These are phyloP conservation scores for Paradisaea rubra DNA, from an alignment of 2,113 vertebrate genomes.

Conservation along the genomic window DNA sequence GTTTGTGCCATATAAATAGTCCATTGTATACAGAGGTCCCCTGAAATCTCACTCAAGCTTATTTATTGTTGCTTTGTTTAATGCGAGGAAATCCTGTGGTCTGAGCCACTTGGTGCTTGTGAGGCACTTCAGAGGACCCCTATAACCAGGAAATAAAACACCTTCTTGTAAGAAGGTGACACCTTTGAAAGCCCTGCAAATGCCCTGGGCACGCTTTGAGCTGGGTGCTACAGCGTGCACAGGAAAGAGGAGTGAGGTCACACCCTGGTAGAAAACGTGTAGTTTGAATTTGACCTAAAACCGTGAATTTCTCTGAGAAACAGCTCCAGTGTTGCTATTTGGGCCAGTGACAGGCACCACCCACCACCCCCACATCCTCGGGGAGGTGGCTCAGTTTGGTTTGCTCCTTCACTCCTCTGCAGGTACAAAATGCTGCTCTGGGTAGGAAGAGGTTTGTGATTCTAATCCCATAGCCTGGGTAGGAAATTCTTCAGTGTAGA, in stretches of 20 bases:
- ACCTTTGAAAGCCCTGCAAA: neutral
- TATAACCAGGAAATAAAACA: neutral
- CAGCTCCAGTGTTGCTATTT: neutral
- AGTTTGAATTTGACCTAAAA: neutral
- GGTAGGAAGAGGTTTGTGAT: neutral
- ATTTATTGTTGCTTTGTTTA: constrained; percentile 22
- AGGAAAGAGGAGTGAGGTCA: neutral
- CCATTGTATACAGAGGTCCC: neutral
- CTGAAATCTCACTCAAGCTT: constrained; percentile 6
- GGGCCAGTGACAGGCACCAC: neutral
- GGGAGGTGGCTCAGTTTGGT: neutral
- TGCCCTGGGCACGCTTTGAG: neutral
- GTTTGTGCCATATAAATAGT: neutral
- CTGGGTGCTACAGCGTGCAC: accelerated
- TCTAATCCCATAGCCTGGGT: neutral
- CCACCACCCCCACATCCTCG: neutral
- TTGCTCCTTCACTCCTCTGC: neutral
- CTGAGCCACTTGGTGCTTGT: neutral
- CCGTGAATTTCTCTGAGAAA: neutral
- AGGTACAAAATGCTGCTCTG: neutral
- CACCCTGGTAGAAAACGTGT: neutral
- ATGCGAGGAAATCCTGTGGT: neutral
- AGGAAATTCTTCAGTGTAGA: neutral
- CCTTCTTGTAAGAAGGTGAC: neutral
- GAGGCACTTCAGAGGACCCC: neutral